Evolutionary conservation across 2,113 vertebrate genomes (phyloP), one percentile per base, ranked within the genome.

Genomic region (Rhinolophus sinicus): DNA sequence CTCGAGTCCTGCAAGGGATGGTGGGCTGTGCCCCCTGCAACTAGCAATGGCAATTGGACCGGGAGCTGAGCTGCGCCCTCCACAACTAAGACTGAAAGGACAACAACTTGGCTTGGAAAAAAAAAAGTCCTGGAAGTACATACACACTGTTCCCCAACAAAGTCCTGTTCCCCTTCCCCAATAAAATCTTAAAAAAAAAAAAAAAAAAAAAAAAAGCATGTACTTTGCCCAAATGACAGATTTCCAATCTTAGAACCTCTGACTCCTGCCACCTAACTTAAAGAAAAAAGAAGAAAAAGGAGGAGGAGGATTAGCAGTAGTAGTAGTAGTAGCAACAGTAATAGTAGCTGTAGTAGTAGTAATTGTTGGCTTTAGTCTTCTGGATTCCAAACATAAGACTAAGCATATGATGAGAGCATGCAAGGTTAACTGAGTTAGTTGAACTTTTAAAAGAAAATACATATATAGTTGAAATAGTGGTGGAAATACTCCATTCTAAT

Each of bases 351-450:
- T 8, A 64, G 40, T 14, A 76, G 54, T 67, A 81, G 62, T 14
- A 70, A 40, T 16, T 77, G 9, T 56, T 60, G 65, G n/a, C 6
- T 70, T 97, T 80, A 62, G 50, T 81, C 81, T 91, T 70, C 52
- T 87, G 30, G 13, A 94, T 96, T 96, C 64, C 28, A 88, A 94
- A 81, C 40, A 82, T 40, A 89, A 60, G 22, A 72, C 12, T 56
- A 75, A 88, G 52, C 40, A 87, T 50, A 76, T 33, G 26, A 81
- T 56, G 54, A 96, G 0, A 82, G 11, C 15, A 88, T 33, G 7
- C 40, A 64, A 95, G 75, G 35, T 77, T n/a, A 94, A 84, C 22
- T 12, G 24, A 89, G 47, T 50, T 22, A 89, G 14, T 64, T 70
- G 64, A 90, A 77, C 81, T 77, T 83, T 69, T 35, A 82, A 90